A percentile compares a stretch with the other conserved stretches of the same genome.
Conservation (phyloP, 2,888 invertebrate genomes). For the Ligdia adustata region DNA sequence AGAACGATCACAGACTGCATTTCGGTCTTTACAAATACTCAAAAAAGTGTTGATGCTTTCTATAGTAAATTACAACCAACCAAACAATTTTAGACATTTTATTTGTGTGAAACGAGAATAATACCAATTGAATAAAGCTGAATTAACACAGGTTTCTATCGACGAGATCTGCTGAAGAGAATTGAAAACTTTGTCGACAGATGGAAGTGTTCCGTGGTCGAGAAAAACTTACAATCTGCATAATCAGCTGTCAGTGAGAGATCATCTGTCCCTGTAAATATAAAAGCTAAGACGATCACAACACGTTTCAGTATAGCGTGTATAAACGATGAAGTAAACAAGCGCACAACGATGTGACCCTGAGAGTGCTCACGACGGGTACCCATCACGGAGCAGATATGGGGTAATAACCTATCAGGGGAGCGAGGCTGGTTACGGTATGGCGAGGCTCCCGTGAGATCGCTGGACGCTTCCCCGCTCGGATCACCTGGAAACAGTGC, state of each 20-base stretch:
- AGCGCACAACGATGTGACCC: constrained; percentile 70
- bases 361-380: constrained; percentile 54
- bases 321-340: constrained; percentile 71
- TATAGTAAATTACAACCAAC: constrained; percentile 82
- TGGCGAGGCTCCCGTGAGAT: constrained; percentile 73
- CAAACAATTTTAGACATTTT: constrained; percentile 79
- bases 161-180: constrained; percentile 54
- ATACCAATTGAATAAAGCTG: constrained; percentile 71
- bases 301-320: constrained; percentile 65
- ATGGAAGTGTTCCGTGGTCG: constrained; percentile 78
- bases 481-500: constrained; percentile 56
- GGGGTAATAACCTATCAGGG: constrained; percentile 82
- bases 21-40: constrained; percentile 74
- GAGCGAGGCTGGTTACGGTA: constrained; percentile 68
- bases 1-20: constrained; percentile 69
- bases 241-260: constrained; percentile 85
- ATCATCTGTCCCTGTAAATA: constrained; percentile 85
- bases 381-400: constrained; percentile 64
- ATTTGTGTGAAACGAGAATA: constrained; percentile 69
- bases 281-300: constrained; percentile 80
- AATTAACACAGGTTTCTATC: constrained; percentile 58
- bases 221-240: constrained; percentile 84
- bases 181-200: constrained; percentile 65
- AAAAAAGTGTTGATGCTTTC: constrained; percentile 84
- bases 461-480: constrained; percentile 53